Conservation (phyloP, 2,888 invertebrate species). For the Nemoura dubitans region DNA sequence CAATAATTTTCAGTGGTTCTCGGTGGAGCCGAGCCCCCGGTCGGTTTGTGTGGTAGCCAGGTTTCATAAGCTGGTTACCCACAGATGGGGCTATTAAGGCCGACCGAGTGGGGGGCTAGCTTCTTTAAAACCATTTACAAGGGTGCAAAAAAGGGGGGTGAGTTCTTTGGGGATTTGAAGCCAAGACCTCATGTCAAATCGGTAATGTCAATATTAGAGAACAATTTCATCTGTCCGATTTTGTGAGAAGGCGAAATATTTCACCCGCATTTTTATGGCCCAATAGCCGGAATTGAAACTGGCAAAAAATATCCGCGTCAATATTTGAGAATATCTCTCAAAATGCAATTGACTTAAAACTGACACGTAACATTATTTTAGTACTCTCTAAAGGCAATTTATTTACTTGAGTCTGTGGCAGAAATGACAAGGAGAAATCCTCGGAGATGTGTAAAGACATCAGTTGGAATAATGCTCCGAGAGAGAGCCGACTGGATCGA, state of each 20-base stretch:
- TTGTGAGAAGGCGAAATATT: slow-evolving; percentile 35
- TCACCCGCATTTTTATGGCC: slow-evolving; percentile 44
- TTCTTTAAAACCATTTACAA: slow-evolving; percentile 50
- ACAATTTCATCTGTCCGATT: slow-evolving; percentile 46
- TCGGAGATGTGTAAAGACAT: slow-evolving; percentile 23
- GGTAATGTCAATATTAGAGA: slow-evolving; percentile 52
- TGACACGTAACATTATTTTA: slow-evolving; percentile 39
- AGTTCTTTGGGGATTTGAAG: slow-evolving; percentile 37
- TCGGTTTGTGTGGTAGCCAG: slow-evolving; percentile 39
- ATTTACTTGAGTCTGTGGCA: slow-evolving; percentile 30
- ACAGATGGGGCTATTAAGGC: slow-evolving; percentile 45
- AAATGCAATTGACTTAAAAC: slow-evolving; percentile 41
- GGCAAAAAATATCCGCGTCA: slow-evolving; percentile 41
- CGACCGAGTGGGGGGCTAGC: slow-evolving; percentile 18
- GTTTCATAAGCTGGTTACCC: slow-evolving; percentile 48
- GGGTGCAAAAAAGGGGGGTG: slow-evolving; percentile 38
- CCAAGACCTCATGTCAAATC: slow-evolving; percentile 46
- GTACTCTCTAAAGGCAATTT: slow-evolving; percentile 39
- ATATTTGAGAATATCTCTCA: slow-evolving; percentile 42
- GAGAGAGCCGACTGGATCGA: neutral
- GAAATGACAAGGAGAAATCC: slow-evolving; percentile 39
- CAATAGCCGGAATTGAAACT: slow-evolving; percentile 41
- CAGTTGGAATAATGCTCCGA: slow-evolving; percentile 33
- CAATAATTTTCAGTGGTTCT: slow-evolving; percentile 53
- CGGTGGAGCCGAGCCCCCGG: slow-evolving; percentile 12